Evolutionary conservation across 2,888 invertebrate genomes (phyloP), one percentile per base, ranked within the genome.

Genomic region (Agrochola lychnidis): DNA sequence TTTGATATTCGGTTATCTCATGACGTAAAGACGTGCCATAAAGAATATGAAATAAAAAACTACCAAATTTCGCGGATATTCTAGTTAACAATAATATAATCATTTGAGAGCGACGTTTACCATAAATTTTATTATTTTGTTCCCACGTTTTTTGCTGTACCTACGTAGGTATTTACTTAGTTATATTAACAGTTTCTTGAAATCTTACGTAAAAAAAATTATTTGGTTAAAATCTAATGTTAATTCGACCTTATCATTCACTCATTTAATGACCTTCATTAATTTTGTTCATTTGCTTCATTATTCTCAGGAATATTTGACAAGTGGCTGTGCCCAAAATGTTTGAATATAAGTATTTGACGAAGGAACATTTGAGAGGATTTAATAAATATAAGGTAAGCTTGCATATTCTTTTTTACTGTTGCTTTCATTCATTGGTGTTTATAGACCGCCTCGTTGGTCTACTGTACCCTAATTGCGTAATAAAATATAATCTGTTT

Each of bases 311-410:
- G 70, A 40, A 61, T 45, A 4, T 40, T 48, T 48, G 22, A 16
- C 51, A 30, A 30, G 61, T 25, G 51, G 69, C n/a, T 19, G 84
- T 73, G 70, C 25, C 7, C 63, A 91, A 88, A 73, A 93, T 96
- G 91, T 95, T 98, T 92, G 97, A 98, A 89, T 97, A 97, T 87
- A 97, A 98, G 92, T 99, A 99, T 96, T 97, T 99, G 88, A 97
- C 97, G 45, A 97, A 97, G 88, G 98, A 98, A 88, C 98, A 99
- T 92, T 97, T 99, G 73, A 97, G 97, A 92, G 99, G 99, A 89
- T 99, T 99, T 94, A 98, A 99, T 94, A 98, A 98, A 91, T 99
- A 99, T 94, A 99, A 99, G 98, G 99, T 96, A 87, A 48, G 30
- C 3, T 2, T 16, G 2, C 40, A 25, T n/a, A 57, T 14, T 25